Evolutionary conservation across 2,888 invertebrate genomes (phyloP).

Genomic region (Stomorhina lunata): DNA sequence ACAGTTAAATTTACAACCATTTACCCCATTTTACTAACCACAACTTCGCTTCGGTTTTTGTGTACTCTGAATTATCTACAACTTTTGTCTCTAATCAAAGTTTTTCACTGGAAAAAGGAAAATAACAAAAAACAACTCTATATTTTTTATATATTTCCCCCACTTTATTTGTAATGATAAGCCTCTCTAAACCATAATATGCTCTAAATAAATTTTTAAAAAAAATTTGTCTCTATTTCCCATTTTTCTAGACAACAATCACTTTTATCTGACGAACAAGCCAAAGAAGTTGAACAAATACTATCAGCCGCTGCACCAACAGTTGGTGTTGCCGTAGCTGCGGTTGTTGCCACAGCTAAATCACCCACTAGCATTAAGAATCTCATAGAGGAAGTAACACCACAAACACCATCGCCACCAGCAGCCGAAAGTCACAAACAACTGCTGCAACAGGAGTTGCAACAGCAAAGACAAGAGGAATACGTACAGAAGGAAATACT

Average conservation of each 20-base stretch:
- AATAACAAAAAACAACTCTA: background rate
- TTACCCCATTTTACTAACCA: background rate
- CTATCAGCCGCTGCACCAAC: constrained; percentile 82
- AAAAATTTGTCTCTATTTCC: constrained; percentile 24
- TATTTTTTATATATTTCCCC: background rate
- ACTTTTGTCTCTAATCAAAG: background rate
- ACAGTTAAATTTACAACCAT: background rate
- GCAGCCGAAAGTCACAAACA: constrained; percentile 61
- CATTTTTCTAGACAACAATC: constrained; percentile 85
- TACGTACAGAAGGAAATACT: constrained; percentile 22
- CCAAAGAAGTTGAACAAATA: constrained; percentile 92
- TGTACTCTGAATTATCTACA: background rate
- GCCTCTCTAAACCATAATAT: background rate
- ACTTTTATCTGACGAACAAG: constrained; percentile 92
- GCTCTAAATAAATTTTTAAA: constrained; percentile 3
- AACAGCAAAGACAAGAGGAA: constrained; percentile 22
- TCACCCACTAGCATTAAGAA: constrained; percentile 76
- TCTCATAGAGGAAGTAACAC: constrained; percentile 71
- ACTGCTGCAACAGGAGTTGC: constrained; percentile 42
- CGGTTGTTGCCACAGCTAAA: constrained; percentile 76
- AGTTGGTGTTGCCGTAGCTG: constrained; percentile 75
- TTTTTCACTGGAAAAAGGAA: background rate
- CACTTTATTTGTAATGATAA: constrained; percentile 3
- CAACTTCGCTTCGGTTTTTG: background rate
- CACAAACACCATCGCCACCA: constrained; percentile 66